Conservation (phyloP, 2,113 vertebrate species). For the Lophura nycthemera region DNA sequence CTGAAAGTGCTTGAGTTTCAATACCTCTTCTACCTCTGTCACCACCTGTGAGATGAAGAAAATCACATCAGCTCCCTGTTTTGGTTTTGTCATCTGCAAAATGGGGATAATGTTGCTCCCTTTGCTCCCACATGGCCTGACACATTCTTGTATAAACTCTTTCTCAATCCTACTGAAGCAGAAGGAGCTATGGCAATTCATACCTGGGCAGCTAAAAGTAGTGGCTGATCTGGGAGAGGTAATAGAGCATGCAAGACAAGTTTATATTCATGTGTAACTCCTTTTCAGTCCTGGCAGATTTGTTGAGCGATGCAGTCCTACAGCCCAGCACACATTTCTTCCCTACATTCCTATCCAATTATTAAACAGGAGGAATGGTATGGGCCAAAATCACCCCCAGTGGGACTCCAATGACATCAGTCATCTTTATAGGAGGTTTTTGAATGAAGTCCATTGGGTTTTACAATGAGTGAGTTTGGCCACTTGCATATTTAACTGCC, state of each 20-base stretch:
- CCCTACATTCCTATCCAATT: conserved; percentile 61
- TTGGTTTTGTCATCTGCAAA: background rate
- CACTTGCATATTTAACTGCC: conserved; percentile 25
- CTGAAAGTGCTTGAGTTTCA: conserved; percentile 26
- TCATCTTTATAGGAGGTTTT: conserved; percentile 67
- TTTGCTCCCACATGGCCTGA: background rate
- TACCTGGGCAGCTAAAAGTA: background rate
- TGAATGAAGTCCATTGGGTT: conserved; percentile 55
- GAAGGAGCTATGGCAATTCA: background rate
- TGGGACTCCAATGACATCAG: conserved; percentile 66
- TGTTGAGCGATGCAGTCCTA: conserved; percentile 53
- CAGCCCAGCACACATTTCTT: conserved; percentile 49
- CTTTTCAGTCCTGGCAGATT: conserved; percentile 44
- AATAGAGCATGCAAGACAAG: conserved; percentile 4
- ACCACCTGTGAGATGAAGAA: conserved; percentile 4
- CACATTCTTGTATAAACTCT: background rate
- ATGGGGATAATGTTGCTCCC: background rate
- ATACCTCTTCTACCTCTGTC: conserved; percentile 35
- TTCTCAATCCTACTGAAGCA: background rate
- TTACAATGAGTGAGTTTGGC: conserved; percentile 27
- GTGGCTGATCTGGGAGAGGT: background rate
- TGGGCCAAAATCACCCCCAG: conserved; percentile 59
- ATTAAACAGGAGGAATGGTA: conserved; percentile 60
- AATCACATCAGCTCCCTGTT: background rate
- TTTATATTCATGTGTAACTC: conserved; percentile 24